Base-by-base conservation (phyloP, 2,797 vertebrate genomes). In the Gobionotothen gibberifrons region DNA sequence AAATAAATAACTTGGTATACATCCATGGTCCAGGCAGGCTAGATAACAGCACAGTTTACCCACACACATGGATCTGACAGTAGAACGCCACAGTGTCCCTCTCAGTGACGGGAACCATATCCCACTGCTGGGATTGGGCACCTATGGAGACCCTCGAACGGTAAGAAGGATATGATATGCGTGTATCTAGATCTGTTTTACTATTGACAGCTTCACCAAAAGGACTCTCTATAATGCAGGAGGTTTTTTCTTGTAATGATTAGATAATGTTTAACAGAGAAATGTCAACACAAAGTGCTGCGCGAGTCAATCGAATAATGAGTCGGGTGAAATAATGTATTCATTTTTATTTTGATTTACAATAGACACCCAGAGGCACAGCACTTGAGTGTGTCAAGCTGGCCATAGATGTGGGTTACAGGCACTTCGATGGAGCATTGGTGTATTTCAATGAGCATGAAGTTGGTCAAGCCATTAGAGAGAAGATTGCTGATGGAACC, bases 371-470 rank as follows among this genome's bases (percentile, higher is more conserved):
- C 17, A 95, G 89, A 86, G 95, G 94, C 7, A 86, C 87, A 1
- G 93, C 95, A 3, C 48, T 76, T 0, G 89, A 95, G 26, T 92
- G 96, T 0, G 97, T 98, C 76, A 97, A 96, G 83, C 49, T 68
- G 68, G 98, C 97, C 75, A 97, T 99, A 2, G 97, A 98, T 19
- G 69, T 82, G 1, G 97, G 97, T 14, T 99, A 98, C 88, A 94
- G 96, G 76, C 97, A 99, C 76, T 88, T 99, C 0, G 98, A 99
- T 0, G 97, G 97, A 0, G 97, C 98, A 1, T 89, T 95, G 75
- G 78, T 98, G 73, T 99, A 99, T 85, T 81, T 71, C 76, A 99
- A 98, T 0, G 98, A 99, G 72, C 94, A 96, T 0, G 97, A 99
- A 85, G 96, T 99, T 5, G 98, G 98, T 22, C 93, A 94, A 78